Evolutionary conservation across 2,888 invertebrate species (phyloP), one percentile per base, ranked within the genome.

Genomic region (Busseola fusca): DNA sequence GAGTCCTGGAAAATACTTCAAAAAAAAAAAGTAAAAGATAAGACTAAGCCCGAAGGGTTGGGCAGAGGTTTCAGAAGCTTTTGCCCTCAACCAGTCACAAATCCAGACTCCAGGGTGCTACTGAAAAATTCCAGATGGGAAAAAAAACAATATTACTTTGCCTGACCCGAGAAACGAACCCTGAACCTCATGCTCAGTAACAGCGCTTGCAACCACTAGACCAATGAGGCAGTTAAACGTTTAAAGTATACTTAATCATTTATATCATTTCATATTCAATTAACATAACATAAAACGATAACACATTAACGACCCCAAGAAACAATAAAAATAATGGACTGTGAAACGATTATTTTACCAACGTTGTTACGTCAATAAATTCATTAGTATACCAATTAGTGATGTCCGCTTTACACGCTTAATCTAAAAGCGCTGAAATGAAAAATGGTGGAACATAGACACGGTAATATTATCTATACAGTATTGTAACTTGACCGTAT

Each of bases 351-450:
- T 66, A 69, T 69, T 74, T 66, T 78, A 71, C 74, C 60, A 65
- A 66, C 48, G 42, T 58, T 72, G 56, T 67, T 67, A 60, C 62
- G 64, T 66, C 72, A 67, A 74, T 66, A 64, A 70, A 69, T 81
- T 69, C 25, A 65, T 81, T 69, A 56, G 48, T 64, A 70, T 76
- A 80, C 63, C 80, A 74, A 74, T 80, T 69, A 80, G 54, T 40
- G 75, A 68, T 60, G 62, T 69, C 37, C 64, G 54, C 30, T 45
- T 59, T 54, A 68, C 42, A 68, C 34, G 30, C 48, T 52, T 25
- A 58, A 59, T 68, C 30, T 60, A 69, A 27, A 52, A n/a, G 45
- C 34, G 37, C 18, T 50, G 14, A 60, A 40, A 30, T 57, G 37
- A 40, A 66, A 67, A 42, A 42, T 57, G 14, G 4, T 6, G 40